These are phyloP conservation scores for Nerophis ophidion DNA, from an alignment of 2,113 vertebrate genomes.

Conservation along the genomic window DNA sequence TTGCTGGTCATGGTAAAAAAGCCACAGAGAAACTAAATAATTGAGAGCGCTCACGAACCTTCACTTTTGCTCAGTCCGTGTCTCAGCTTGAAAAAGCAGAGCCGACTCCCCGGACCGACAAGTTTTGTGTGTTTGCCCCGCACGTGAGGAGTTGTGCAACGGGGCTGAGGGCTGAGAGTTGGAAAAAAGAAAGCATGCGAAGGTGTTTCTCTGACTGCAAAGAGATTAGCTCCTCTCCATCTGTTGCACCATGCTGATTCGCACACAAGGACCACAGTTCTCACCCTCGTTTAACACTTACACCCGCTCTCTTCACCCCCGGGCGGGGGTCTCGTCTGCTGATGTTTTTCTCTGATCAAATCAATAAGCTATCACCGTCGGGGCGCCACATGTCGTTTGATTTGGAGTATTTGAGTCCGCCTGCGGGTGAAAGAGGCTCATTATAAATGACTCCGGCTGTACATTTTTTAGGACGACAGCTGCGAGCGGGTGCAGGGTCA, in stretches of 20 bases:
- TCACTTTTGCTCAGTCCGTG: not conserved
- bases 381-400: constrained; percentile 14
- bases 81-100: not conserved
- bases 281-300: constrained; percentile 5
- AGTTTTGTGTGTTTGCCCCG: constrained; percentile 6
- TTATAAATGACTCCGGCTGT: constrained; percentile 30
- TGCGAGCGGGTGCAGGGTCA: constrained; percentile 38
- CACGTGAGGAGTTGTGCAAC: constrained; percentile 13
- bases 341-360: not conserved
- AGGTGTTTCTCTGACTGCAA: constrained; percentile 35
- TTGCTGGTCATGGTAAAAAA: not conserved
- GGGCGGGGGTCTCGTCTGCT: not conserved
- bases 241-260: constrained; percentile 45
- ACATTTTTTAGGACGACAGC: constrained; percentile 36
- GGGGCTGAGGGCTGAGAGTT: not conserved
- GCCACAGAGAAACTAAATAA: not conserved
- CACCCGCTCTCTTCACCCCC: not conserved
- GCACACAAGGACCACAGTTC: constrained; percentile 16
- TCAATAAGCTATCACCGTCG: constrained; percentile 22
- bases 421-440: constrained; percentile 14
- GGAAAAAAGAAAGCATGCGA: constrained; percentile 13
- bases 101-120: not conserved
- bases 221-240: constrained; percentile 57
- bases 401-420: constrained; percentile 14
- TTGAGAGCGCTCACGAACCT: not conserved